A percentile compares a stretch with the other conserved stretches of the same genome.
phyloP scores from a whole-genome alignment of 1,140 invertebrate genomes.

The Agraylea sexmaculata region DNA sequence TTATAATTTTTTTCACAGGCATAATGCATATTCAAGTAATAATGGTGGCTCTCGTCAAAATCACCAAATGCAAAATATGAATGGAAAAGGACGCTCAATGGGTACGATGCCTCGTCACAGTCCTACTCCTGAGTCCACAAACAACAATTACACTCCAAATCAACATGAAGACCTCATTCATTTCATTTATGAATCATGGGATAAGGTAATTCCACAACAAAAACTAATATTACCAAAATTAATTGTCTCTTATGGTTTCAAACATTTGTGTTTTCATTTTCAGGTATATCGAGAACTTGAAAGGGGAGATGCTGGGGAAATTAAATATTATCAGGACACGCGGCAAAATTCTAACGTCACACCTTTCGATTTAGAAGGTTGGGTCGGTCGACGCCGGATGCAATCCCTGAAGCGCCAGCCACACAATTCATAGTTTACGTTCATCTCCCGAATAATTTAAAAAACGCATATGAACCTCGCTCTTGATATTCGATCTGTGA shows the following conservation, averaged over 20 bases:
- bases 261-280: slow-evolving; percentile 9
- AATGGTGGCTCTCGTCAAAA: slow-evolving; percentile 8
- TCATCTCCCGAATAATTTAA: no score
- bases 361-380: slow-evolving; percentile 36
- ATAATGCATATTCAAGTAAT: slow-evolving; percentile 24
- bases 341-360: slow-evolving; percentile 33
- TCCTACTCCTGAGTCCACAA: slow-evolving; percentile 10
- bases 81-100: slow-evolving; percentile 10
- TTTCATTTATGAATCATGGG: slow-evolving; percentile 40
- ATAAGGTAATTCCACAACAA: slow-evolving; percentile 27
- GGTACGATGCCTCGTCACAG: slow-evolving; percentile 5
- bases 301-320: slow-evolving; percentile 28
- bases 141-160: slow-evolving; percentile 24
- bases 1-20: slow-evolving; percentile 21
- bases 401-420: slow-evolving; percentile 32
- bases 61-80: slow-evolving; percentile 10
- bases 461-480: no score
- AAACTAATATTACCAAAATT: not conserved
- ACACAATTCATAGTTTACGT: slow-evolving; percentile 34
- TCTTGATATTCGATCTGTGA: no score
- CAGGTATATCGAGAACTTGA: slow-evolving; percentile 36
- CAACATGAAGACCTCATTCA: slow-evolving; percentile 38
- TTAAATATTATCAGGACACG: slow-evolving; percentile 30
- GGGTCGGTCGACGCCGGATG: slow-evolving; percentile 30
- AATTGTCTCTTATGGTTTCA: no score